A percentile compares a stretch with the other conserved stretches of the same genome.
phyloP scores from a whole-genome alignment of 2,888 invertebrate genomes.

The Proisotoma minuta region DNA sequence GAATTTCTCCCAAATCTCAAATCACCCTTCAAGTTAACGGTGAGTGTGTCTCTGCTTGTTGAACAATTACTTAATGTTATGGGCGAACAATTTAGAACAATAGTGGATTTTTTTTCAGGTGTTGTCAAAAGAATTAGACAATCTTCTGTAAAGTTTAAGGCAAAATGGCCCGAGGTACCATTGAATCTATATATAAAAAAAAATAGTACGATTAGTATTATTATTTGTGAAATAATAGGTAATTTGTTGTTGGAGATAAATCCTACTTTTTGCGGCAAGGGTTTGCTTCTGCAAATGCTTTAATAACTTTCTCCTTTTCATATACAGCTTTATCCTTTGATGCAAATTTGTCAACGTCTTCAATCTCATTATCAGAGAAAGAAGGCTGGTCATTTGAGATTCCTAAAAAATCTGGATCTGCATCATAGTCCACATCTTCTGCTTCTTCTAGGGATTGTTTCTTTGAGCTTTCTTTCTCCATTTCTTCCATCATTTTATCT shows the following conservation, averaged over 20 bases:
- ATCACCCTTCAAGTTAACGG: slow-evolving; percentile 41
- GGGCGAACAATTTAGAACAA: slow-evolving; percentile 39
- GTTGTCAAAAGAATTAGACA: slow-evolving; percentile 34
- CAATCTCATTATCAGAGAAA: neutral
- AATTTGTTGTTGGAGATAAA: too few relatives aligned
- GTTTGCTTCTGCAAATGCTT: neutral
- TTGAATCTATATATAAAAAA: slow-evolving; percentile 24
- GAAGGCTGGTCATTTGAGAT: neutral
- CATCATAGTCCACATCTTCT: neutral
- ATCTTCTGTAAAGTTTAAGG: slow-evolving; percentile 37
- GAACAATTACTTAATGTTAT: slow-evolving; percentile 38
- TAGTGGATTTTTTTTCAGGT: slow-evolving; percentile 26
- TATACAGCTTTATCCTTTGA: slow-evolving; percentile 7
- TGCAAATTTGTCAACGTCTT: neutral
- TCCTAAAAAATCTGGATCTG: neutral
- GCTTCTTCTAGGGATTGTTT: neutral
- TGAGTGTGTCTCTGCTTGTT: slow-evolving; percentile 27
- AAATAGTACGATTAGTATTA: neutral
- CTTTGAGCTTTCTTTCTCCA: neutral
- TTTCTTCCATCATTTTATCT: slow-evolving; percentile 23
- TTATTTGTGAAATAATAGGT: neutral
- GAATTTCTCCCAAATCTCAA: slow-evolving; percentile 40
- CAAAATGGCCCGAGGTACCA: slow-evolving; percentile 34
- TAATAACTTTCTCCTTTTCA: neutral
- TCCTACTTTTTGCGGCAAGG: slow-evolving; percentile 15